phyloP scores from a whole-genome alignment of 2,113 vertebrate genomes.

The Excalfactoria chinensis region DNA sequence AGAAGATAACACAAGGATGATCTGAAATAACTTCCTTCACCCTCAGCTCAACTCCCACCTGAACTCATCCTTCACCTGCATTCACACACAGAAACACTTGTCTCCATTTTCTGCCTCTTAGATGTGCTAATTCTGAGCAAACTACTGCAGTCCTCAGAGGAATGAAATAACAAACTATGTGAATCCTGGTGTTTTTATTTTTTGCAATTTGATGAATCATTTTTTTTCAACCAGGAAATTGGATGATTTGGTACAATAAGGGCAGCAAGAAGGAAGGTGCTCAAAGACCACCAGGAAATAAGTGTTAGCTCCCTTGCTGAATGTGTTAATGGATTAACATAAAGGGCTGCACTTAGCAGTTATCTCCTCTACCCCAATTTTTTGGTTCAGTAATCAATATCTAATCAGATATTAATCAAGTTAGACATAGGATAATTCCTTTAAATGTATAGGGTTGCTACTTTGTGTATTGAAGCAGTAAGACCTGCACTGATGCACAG shows the following conservation, averaged over 20 bases:
- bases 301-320: no score
- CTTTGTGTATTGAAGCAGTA: neutral
- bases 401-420: neutral
- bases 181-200: neutral
- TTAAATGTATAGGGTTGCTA: neutral
- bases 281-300: neutral
- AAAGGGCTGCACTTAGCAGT: neutral
- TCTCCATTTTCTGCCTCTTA: neutral
- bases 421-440: neutral
- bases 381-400: neutral
- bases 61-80: neutral
- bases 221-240: neutral
- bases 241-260: no score
- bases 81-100: neutral
- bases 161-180: neutral
- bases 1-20: neutral
- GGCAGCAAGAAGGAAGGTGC: neutral
- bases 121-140: neutral
- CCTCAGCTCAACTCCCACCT: neutral
- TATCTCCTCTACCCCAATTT: neutral
- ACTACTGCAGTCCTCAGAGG: rapidly evolving
- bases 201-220: no score
- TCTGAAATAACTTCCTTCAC: rapidly evolving
- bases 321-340: neutral
- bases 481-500: neutral